phyloP scores from a whole-genome alignment of 2,797 vertebrate genomes.

The Neostethus bicornis region DNA sequence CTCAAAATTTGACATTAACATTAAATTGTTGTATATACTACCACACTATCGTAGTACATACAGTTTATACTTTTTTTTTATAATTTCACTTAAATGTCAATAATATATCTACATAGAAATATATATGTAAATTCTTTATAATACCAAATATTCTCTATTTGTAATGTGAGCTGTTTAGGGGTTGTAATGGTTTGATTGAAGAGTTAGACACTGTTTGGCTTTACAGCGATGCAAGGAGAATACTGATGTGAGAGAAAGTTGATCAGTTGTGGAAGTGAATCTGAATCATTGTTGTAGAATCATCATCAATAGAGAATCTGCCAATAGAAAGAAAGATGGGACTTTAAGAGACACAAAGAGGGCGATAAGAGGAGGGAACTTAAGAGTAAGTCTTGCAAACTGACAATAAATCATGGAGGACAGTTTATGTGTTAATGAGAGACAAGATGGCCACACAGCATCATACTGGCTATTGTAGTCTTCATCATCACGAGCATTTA shows the following conservation, averaged over 20 bases:
- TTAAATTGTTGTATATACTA: conserved; percentile 74
- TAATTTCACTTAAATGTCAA: conserved; percentile 82
- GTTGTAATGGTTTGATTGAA: conserved; percentile 67
- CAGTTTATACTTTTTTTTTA: conserved; percentile 82
- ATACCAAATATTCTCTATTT: conserved; percentile 83
- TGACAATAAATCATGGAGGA: conserved; percentile 69
- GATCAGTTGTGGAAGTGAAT: conserved; percentile 50
- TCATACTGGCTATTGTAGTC: conserved; percentile 69
- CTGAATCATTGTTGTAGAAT: conserved; percentile 64
- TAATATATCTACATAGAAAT: conserved; percentile 88
- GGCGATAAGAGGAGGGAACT: conserved; percentile 64
- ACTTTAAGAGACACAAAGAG: conserved; percentile 66
- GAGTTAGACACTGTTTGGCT: conserved; percentile 69
- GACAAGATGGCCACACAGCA: conserved; percentile 67
- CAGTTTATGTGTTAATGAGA: conserved; percentile 59
- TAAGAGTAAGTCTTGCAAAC: conserved; percentile 70
- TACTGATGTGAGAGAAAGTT: conserved; percentile 39
- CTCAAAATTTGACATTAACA: conserved; percentile 78
- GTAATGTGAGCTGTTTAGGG: conserved; percentile 77
- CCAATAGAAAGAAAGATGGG: conserved; percentile 62
- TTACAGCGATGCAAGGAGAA: conserved; percentile 63
- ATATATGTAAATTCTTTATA: conserved; percentile 85
- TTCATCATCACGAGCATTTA: conserved; percentile 62
- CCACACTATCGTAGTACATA: conserved; percentile 72
- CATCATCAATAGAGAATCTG: conserved; percentile 48